Evolutionary conservation across 2,888 invertebrate species (phyloP), one percentile per base, ranked within the genome.

Genomic region (Norana najaformis): DNA sequence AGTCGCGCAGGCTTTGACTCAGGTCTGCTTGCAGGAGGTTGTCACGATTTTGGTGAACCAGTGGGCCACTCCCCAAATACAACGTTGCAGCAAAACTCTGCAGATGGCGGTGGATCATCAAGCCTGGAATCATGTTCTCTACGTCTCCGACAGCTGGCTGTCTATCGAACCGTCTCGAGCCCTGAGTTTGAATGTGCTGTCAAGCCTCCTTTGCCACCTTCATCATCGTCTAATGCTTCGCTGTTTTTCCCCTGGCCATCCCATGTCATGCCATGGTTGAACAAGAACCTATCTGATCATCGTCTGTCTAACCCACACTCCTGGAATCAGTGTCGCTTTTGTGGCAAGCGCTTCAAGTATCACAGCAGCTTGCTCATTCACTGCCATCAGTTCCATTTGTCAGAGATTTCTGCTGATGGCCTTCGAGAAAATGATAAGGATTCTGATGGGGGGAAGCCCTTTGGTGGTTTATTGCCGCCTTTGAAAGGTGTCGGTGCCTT

Each of bases 81-180:
- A 69, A 30, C 53, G 13, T 69, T 69, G n/a, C 69, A 69, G n/a
- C 69, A 69, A n/a, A 69, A 69, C 8, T 69, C 69, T 69, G 69
- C 35, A 35, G 85, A 37, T 20, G 36, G 36, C n/a, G 47, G 69
- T 18, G 89, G 20, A 36, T 47, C 47, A 30, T 35, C 88, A 13
- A 47, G 36, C 16, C 35, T 37, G 34, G 41, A 41, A 36, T 89
- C 89, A 97, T 99, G 98, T 97, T 98, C 98, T 96, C 98, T 98
- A 97, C 97, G 98, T 96, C 97, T 98, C 96, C 97, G 98, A 96
- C 98, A 98, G 96, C 97, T 98, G 96, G 98, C 98, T 89, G 53
- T 96, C 97, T 95, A 97, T 85, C 85, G 85, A 35, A 85, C 85
- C 37, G 35, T 37, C 37, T 85, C 85, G 34, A 85, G 85, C 36